Conservation (phyloP, 2,888 invertebrate species). For the Agrotis clavis region DNA sequence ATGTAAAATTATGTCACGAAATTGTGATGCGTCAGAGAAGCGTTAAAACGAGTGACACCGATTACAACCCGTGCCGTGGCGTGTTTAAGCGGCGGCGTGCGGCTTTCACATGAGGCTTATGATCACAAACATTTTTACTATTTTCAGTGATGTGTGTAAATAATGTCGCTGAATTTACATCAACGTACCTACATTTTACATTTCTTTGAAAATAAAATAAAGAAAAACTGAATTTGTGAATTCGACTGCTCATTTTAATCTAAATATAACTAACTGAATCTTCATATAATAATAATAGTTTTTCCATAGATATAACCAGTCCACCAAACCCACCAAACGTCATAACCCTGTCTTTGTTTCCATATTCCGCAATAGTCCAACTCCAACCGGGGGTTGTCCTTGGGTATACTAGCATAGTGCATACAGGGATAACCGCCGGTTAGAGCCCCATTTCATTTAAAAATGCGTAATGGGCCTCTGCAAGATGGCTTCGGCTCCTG, state of each 20-base stretch:
- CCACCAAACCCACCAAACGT: too few species aligned
- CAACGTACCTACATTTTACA: too few species aligned
- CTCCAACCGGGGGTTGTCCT: too few species aligned
- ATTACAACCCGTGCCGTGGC: slow-evolving; percentile 18
- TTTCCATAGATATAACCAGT: too few species aligned
- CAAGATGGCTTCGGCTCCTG: too few species aligned
- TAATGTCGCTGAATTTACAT: not conserved
- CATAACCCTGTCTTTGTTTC: too few species aligned
- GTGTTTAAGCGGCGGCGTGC: not conserved
- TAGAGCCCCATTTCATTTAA: too few species aligned
- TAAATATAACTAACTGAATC: not conserved
- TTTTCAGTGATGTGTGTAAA: not conserved
- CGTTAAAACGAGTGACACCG: slow-evolving; percentile 35
- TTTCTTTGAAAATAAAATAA: not conserved
- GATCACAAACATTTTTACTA: slow-evolving; percentile 1
- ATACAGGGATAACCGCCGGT: too few species aligned
- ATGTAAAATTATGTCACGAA: not conserved
- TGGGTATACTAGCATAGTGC: too few species aligned
- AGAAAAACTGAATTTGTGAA: not conserved
- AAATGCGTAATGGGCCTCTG: too few species aligned
- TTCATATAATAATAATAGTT: too few species aligned
- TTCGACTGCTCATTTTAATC: not conserved
- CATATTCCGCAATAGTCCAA: too few species aligned
- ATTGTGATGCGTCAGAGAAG: slow-evolving; percentile 10
- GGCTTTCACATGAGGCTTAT: slow-evolving; percentile 5